Percentiles rank a stretch among this genome's conserved stretches.
These are phyloP conservation scores for Phlogophora meticulosa DNA, from an alignment of 2,888 invertebrate genomes.

Conservation along the genomic window DNA sequence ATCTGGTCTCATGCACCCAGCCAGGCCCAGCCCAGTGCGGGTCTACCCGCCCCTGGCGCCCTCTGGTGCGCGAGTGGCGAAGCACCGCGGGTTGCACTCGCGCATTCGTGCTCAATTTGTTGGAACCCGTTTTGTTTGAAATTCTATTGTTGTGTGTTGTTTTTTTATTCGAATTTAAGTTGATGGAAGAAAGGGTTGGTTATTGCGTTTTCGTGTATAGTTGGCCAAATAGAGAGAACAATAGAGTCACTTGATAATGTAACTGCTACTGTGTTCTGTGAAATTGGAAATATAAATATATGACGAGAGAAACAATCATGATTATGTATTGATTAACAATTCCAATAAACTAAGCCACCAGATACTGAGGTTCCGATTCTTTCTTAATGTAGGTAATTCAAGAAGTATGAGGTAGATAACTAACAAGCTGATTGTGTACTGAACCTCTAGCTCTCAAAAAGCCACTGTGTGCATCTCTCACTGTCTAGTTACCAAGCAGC, in stretches of 20 bases:
- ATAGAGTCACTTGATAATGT: constrained; percentile 32
- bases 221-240: constrained; percentile 41
- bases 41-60: constrained; percentile 68
- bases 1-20: constrained; percentile 9
- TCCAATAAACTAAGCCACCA: not conserved
- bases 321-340: not conserved
- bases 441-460: no score
- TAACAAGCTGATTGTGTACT: no score
- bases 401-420: no score
- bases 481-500: no score
- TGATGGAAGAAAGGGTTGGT: constrained; percentile 56
- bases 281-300: constrained; percentile 22
- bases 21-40: constrained; percentile 42
- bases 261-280: constrained; percentile 34
- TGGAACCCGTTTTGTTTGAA: constrained; percentile 62
- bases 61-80: constrained; percentile 63
- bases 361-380: no score
- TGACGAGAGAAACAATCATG: not conserved
- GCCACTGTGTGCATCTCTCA: no score
- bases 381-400: no score
- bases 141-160: constrained; percentile 61
- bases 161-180: constrained; percentile 66
- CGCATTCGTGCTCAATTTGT: constrained; percentile 64
- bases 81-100: constrained; percentile 62
- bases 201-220: constrained; percentile 44